These are phyloP conservation scores for Chanos chanos DNA, from an alignment of 2,797 vertebrate genomes.

Conservation along the genomic window DNA sequence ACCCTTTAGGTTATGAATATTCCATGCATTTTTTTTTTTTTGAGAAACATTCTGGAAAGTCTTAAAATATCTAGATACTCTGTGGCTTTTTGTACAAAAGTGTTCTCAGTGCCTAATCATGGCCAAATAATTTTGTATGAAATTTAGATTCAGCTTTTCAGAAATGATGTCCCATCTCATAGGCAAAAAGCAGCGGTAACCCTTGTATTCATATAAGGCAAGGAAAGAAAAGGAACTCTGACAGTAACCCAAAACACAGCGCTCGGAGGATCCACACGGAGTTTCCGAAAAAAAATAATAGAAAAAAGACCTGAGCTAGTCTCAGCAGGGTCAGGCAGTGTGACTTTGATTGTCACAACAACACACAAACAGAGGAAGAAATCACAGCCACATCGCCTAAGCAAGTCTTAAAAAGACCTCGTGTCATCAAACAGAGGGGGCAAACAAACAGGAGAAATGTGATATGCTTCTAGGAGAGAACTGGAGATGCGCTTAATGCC, in stretches of 20 bases:
- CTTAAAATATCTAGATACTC: no score
- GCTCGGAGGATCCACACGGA: neutral
- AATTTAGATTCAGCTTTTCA: no score
- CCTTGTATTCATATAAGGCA: no score
- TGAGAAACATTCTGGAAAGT: no score
- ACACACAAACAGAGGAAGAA: slow-evolving; percentile 34
- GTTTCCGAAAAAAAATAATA: slow-evolving; percentile 12
- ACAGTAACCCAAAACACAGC: neutral
- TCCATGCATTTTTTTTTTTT: no score
- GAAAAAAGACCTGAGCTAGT: slow-evolving; percentile 39
- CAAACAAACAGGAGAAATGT: slow-evolving; percentile 25
- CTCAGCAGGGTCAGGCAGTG: slow-evolving; percentile 22
- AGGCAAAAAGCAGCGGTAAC: no score
- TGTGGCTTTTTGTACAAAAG: no score
- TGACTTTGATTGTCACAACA: slow-evolving; percentile 37
- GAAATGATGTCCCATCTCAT: no score
- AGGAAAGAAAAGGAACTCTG: no score
- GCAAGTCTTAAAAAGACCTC: slow-evolving; percentile 35
- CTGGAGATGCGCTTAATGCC: slow-evolving; percentile 7
- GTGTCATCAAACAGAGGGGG: slow-evolving; percentile 43
- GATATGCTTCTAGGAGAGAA: slow-evolving; percentile 1
- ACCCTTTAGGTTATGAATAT: no score
- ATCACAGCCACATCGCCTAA: slow-evolving; percentile 23
- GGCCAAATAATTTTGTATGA: no score
- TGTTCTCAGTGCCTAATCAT: no score